Evolutionary conservation across 2,888 invertebrate genomes (phyloP), one percentile per base, ranked within the genome.

Genomic region (Anaspis maculata): DNA sequence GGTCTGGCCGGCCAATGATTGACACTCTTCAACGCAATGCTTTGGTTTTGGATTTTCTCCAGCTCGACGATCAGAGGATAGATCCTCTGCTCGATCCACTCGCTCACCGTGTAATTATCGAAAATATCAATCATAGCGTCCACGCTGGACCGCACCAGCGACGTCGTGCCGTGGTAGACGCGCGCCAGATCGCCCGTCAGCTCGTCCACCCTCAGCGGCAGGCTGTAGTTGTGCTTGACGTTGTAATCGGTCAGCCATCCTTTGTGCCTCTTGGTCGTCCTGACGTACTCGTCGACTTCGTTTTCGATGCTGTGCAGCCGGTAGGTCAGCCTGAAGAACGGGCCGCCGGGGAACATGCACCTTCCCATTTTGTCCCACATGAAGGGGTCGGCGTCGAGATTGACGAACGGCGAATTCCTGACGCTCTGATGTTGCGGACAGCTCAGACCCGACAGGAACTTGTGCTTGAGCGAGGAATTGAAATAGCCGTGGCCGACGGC

Each of bases 231-330:
- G 48, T 76, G 74, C n/a, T 73, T 65, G 3, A 79, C 67, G 55
- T 81, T 80, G 57, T 80, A 83, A 15, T 74, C 70, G 13, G 81
- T 79, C 69, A 84, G 70, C 83, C 83, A 83, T 15, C 79, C 67
- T 49, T 61, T 64, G 15, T 60, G 52, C 23, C 54, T 51, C 5
- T 53, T 54, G 1, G 59, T 61, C 7, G 52, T 41, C 32, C 59
- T 62, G 6, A 67, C 37, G 40, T 59, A 68, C 12, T 68, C 66
- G 16, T 59, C 56, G 1, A 61, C 64, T 46, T 70, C 69, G 16
- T 51, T 46, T 45, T 68, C 66, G 2, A 62, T 57, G 13, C 60
- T 57, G 39, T 67, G 64, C 16, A 70, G 51, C 11, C 69, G 56
- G 40, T 66, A 67, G 12, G 68, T 69, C 25, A 72, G 52, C 39